Base-by-base conservation (phyloP, 2,888 invertebrate species). In the Agrochola circellaris region DNA sequence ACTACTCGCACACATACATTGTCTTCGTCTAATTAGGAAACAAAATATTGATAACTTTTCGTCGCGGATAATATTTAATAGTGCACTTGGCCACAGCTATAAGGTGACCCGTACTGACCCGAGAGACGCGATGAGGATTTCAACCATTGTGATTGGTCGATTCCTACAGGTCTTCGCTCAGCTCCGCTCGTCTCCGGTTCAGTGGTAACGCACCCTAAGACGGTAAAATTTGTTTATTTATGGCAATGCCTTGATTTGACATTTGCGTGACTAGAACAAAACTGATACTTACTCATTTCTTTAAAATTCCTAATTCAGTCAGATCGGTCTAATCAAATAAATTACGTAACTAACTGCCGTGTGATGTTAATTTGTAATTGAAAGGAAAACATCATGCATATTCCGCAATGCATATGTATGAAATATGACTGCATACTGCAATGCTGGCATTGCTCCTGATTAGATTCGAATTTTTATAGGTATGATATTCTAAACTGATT, bases 341-440 rank as follows among this genome's bases (percentile, higher is more conserved):
- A 76, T 58, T 72, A 61, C 48, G 56, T 30, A 75, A 84, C 0
- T 61, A 81, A 84, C 54, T 61, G 38, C 30, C 15, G 42, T 68
- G 17, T 51, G 48, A 84, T 84, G 80, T 60, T 65, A 71, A 83
- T 75, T 79, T 67, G 8, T 64, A 38, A 54, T 20, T 68, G 30
- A 67, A 82, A 71, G n/a, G 17, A 80, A 77, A 70, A 68, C 6
- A n/a, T n/a, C 81, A 84, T 42, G 82, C 76, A 65, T 68, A 64
- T 72, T 80, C 38, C 34, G 20, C 15, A 9, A 58, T 68, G 58
- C 67, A 84, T 84, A 79, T 64, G 38, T 23, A 71, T 78, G 58
- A 26, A 26, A 38, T 34, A 15, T 67, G 54, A 45, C 15, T 62
- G 34, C 56, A 56, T 5, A 48, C 15, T 38, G 9, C 2, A 30